Evolutionary conservation across 2,113 vertebrate species (phyloP).

Genomic region (Oryctolagus cuniculus): DNA sequence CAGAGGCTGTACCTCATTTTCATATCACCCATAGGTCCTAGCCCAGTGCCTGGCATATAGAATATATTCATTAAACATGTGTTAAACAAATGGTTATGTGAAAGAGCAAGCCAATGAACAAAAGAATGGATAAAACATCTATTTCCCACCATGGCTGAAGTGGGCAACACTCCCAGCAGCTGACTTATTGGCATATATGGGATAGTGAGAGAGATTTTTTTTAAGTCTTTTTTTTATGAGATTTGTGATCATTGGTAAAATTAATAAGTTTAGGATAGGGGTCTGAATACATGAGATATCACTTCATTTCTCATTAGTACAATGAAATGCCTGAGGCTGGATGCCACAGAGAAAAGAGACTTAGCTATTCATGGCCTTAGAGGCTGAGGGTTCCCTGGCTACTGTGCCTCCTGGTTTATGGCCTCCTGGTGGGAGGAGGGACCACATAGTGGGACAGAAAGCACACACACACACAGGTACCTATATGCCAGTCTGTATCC

Average conservation of each 20-base stretch:
- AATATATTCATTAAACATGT: neutral
- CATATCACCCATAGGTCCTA: neutral
- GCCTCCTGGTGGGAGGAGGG: too few species aligned
- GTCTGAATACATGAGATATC: too few species aligned
- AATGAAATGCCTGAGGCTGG: too few species aligned
- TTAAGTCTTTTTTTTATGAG: neutral
- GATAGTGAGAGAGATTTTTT: neutral
- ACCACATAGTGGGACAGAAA: too few species aligned
- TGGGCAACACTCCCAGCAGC: neutral
- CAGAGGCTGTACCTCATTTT: neutral
- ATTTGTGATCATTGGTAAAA: slow-evolving; percentile 11
- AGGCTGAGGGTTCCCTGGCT: too few species aligned
- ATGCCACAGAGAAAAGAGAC: too few species aligned
- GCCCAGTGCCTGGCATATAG: neutral
- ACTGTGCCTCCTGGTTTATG: too few species aligned
- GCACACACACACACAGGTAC: too few species aligned
- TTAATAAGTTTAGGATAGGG: neutral
- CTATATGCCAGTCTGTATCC: too few species aligned
- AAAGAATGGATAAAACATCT: neutral
- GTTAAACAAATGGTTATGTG: neutral
- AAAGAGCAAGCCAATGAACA: neutral
- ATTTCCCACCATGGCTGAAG: neutral
- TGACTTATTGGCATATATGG: neutral
- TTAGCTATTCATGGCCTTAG: too few species aligned
- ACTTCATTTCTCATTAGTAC: neutral